Evolutionary conservation across 2,797 vertebrate genomes (phyloP).

Genomic region (Poecilia gillii): DNA sequence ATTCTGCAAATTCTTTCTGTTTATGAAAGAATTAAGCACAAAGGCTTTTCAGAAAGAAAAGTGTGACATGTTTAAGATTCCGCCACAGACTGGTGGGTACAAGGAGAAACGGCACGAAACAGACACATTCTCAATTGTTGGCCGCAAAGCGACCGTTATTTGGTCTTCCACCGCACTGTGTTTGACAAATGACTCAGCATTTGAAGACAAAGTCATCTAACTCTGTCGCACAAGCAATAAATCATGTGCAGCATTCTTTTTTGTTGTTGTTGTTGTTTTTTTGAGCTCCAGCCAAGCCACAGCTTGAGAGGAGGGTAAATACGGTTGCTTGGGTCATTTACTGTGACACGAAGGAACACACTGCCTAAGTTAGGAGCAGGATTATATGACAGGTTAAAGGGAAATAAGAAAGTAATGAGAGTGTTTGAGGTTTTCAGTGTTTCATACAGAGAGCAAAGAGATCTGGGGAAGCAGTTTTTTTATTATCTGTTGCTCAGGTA

Average conservation of each 20-base stretch:
- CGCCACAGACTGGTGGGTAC: constrained; percentile 11
- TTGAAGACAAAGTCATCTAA: constrained; percentile 42
- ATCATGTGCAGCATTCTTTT: constrained; percentile 34
- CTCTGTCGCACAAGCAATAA: constrained; percentile 37
- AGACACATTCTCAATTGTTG: constrained; percentile 27
- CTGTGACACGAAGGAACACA: constrained; percentile 2
- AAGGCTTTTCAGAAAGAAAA: constrained; percentile 29
- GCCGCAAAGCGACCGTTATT: constrained; percentile 46
- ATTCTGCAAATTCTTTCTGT: constrained; percentile 53
- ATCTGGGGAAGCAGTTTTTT: constrained; percentile 25
- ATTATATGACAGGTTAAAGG: constrained; percentile 42
- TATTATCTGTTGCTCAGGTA: constrained; percentile 15
- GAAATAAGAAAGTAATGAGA: constrained; percentile 44
- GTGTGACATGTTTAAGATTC: constrained; percentile 59
- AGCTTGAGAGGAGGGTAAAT: constrained; percentile 53
- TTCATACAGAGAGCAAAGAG: constrained; percentile 13
- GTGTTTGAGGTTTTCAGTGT: constrained; percentile 18
- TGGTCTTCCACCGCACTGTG: constrained; percentile 19
- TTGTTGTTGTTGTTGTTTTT: constrained; percentile 12
- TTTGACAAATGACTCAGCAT: constrained; percentile 62
- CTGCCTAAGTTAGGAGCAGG: constrained; percentile 8
- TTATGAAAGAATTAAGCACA: constrained; percentile 47
- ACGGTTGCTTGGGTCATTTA: constrained; percentile 48
- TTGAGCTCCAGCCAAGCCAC: constrained; percentile 18
- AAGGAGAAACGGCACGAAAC: constrained; percentile 4